Evolutionary conservation across 2,113 vertebrate genomes (phyloP).

Genomic region (Neodontobutis hainanensis): DNA sequence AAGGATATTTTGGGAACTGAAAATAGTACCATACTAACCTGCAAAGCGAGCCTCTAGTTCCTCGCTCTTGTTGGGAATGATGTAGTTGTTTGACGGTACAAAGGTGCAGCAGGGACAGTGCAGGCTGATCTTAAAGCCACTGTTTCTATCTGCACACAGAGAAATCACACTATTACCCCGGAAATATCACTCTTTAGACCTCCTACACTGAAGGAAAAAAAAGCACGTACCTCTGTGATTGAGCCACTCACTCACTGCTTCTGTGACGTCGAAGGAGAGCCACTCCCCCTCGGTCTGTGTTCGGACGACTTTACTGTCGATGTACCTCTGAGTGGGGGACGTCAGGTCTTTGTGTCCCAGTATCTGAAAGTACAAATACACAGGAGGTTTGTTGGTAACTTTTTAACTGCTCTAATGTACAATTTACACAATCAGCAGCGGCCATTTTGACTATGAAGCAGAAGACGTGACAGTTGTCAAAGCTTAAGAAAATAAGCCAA

Average conservation of each 20-base stretch:
- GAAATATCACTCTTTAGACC: no score
- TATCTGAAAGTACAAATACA: slow-evolving; percentile 55
- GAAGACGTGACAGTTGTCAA: neutral
- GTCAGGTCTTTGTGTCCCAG: slow-evolving; percentile 85
- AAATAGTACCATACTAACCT: slow-evolving; percentile 77
- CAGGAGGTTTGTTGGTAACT: no score
- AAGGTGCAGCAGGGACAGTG: slow-evolving; percentile 98
- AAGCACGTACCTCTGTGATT: slow-evolving; percentile 89
- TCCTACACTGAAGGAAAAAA: no score
- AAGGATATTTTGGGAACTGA: no score
- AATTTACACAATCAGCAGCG: no score
- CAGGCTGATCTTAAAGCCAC: slow-evolving; percentile 97
- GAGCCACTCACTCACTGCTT: slow-evolving; percentile 94
- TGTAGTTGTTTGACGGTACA: slow-evolving; percentile 94
- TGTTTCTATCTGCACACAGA: slow-evolving; percentile 89
- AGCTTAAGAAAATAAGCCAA: no score
- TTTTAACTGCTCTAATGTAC: no score
- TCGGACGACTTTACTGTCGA: slow-evolving; percentile 95
- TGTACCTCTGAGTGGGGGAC: slow-evolving; percentile 93
- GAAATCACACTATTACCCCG: neutral
- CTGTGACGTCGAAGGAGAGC: slow-evolving; percentile 96
- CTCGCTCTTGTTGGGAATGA: slow-evolving; percentile 98
- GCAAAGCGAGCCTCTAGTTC: slow-evolving; percentile 95
- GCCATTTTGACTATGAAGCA: neutral
- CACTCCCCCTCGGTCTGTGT: slow-evolving; percentile 94